Percentiles rank a stretch among this genome's conserved stretches.
These are phyloP conservation scores for Biston betularia DNA, from an alignment of 2,888 invertebrate genomes.

Conservation along the genomic window DNA sequence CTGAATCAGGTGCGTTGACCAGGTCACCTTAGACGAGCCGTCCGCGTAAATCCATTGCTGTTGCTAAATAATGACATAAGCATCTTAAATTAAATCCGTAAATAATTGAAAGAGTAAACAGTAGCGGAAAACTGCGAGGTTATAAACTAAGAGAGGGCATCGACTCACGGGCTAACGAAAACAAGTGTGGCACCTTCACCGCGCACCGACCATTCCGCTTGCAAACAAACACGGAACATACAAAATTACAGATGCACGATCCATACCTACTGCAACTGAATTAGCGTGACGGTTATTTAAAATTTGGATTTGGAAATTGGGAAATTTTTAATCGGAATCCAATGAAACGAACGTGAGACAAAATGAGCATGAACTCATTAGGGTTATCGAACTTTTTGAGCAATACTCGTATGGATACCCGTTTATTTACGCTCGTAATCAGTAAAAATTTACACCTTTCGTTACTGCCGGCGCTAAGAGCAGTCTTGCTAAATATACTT, in stretches of 20 bases:
- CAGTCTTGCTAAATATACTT: slow-evolving; percentile 70
- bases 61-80: slow-evolving; percentile 54
- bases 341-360: slow-evolving; percentile 19
- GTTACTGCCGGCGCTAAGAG: slow-evolving; percentile 48
- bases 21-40: slow-evolving; percentile 29
- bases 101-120: slow-evolving; percentile 63
- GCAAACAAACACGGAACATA: slow-evolving; percentile 34
- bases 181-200: slow-evolving; percentile 54
- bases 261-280: slow-evolving; percentile 14
- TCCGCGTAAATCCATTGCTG: slow-evolving; percentile 26
- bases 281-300: slow-evolving; percentile 10
- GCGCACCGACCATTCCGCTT: slow-evolving; percentile 21
- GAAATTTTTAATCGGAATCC: neutral
- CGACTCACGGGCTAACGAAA: slow-evolving; percentile 59
- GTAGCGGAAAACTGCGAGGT: slow-evolving; percentile 58
- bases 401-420: slow-evolving; percentile 58
- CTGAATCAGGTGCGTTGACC: slow-evolving; percentile 17
- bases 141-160: slow-evolving; percentile 61
- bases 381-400: slow-evolving; percentile 69
- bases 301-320: slow-evolving; percentile 1
- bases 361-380: slow-evolving; percentile 48
- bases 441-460: slow-evolving; percentile 75
- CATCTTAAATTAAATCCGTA: slow-evolving; percentile 53
- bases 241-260: slow-evolving; percentile 19
- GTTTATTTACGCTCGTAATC: slow-evolving; percentile 73